A percentile compares a stretch with the other conserved stretches of the same genome.
phyloP scores from a whole-genome alignment of 2,888 invertebrate genomes.

The Augochlorella aurata region DNA sequence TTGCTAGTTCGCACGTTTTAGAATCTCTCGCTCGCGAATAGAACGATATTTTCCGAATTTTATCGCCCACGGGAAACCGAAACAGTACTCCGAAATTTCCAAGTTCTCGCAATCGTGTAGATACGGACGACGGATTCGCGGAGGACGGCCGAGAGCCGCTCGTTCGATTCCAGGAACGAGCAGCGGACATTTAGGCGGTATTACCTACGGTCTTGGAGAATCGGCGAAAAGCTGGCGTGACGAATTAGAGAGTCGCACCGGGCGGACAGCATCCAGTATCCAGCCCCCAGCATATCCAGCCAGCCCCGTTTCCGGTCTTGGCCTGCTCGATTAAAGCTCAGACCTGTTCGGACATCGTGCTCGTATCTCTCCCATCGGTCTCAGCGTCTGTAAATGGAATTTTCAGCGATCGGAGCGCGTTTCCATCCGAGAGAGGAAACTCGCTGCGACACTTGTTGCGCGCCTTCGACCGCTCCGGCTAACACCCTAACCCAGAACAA shows the following conservation, averaged over 20 bases:
- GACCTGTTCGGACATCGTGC: slow-evolving; percentile 30
- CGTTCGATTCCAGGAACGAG: background rate
- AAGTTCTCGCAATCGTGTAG: no score
- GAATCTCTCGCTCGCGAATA: background rate
- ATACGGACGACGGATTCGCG: no score
- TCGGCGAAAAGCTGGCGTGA: slow-evolving; percentile 63
- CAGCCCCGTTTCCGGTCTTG: slow-evolving; percentile 40
- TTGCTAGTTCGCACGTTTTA: background rate
- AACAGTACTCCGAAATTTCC: no score
- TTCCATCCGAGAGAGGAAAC: slow-evolving; percentile 11
- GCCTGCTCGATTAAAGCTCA: slow-evolving; percentile 57
- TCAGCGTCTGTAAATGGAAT: background rate
- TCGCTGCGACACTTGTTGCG: slow-evolving; percentile 37
- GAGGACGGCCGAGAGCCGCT: no score
- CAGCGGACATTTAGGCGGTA: background rate
- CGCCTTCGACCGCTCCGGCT: background rate
- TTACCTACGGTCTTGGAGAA: slow-evolving; percentile 11
- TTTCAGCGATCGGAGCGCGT: slow-evolving; percentile 8
- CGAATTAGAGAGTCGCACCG: slow-evolving; percentile 63
- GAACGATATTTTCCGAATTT: background rate
- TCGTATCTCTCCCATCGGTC: slow-evolving; percentile 22
- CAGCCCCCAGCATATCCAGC: slow-evolving; percentile 50
- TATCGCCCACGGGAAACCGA: background rate
- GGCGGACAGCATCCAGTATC: slow-evolving; percentile 57
- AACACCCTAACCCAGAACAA: background rate